Conservation (phyloP, 2,113 vertebrate genomes). For the Cynopterus brachyotis region DNA sequence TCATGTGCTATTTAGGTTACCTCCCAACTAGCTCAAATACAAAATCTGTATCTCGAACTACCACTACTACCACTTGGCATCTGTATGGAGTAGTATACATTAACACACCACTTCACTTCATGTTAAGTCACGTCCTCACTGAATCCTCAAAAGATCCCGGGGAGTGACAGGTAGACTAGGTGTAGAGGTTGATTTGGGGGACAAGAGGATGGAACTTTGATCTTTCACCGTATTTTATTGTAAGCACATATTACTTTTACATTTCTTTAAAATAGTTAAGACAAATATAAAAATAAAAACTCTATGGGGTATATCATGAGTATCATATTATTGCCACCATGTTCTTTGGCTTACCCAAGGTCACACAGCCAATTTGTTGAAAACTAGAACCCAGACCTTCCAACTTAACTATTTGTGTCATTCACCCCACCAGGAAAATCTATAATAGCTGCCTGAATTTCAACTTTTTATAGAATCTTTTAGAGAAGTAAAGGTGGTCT, state of each 20-base stretch:
- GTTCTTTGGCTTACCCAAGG: background rate
- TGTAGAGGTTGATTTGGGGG: background rate
- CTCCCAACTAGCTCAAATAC: background rate
- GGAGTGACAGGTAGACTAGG: background rate
- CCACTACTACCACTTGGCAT: background rate
- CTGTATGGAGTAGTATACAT: background rate
- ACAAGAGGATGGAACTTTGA: background rate
- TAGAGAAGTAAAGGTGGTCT: background rate
- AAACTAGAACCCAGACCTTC: background rate
- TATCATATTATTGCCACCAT: background rate
- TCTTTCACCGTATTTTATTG: background rate
- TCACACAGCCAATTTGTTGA: background rate
- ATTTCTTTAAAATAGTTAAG: constrained; percentile 23
- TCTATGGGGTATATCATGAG: background rate
- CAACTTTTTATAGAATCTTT: background rate
- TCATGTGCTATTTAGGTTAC: background rate
- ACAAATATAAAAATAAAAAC: constrained; percentile 21
- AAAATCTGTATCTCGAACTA: background rate
- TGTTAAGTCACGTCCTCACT: background rate
- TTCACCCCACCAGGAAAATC: background rate
- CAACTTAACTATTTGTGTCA: background rate
- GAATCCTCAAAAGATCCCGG: background rate
- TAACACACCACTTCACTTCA: background rate
- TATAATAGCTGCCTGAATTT: background rate
- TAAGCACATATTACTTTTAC: background rate